Conservation (phyloP, 1,140 invertebrate species). For the Polypedilum vanderplanki region DNA sequence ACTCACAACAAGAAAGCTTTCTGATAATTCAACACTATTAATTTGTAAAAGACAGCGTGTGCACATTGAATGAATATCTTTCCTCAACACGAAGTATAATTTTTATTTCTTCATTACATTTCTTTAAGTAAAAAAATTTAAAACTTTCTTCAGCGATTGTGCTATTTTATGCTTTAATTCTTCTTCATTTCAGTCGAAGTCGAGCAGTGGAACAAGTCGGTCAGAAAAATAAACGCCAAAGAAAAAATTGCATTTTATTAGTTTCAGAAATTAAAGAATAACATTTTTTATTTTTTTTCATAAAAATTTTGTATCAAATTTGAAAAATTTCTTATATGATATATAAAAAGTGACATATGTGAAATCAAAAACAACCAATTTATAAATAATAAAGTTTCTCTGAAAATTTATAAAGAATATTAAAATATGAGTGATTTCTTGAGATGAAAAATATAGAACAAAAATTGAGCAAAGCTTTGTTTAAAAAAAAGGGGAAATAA, state of each 20-base stretch:
- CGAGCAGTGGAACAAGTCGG: slow-evolving; percentile 26
- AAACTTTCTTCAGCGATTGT: slow-evolving; percentile 23
- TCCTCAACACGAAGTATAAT: not conserved
- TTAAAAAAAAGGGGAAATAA: not conserved
- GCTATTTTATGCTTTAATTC: slow-evolving; percentile 28
- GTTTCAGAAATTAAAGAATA: not conserved
- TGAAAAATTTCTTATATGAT: not conserved
- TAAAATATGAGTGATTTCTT: not conserved
- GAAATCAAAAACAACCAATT: too few species aligned
- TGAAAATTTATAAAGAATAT: too few species aligned
- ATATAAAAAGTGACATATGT: not conserved
- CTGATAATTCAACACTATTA: slow-evolving; percentile 6
- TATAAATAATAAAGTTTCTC: too few species aligned
- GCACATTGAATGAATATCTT: not conserved
- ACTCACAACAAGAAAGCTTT: too few species aligned
- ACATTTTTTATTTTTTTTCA: not conserved
- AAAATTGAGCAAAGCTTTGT: not conserved
- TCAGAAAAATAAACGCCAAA: not conserved
- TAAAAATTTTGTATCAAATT: not conserved
- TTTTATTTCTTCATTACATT: slow-evolving; percentile 8
- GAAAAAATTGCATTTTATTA: slow-evolving; percentile 25
- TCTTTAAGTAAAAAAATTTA: slow-evolving; percentile 24
- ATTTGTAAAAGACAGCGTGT: not conserved
- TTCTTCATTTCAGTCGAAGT: slow-evolving; percentile 27
- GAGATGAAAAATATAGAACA: not conserved